Evolutionary conservation across 2,113 vertebrate genomes (phyloP).

Genomic region (Psittacula cyanocephala): DNA sequence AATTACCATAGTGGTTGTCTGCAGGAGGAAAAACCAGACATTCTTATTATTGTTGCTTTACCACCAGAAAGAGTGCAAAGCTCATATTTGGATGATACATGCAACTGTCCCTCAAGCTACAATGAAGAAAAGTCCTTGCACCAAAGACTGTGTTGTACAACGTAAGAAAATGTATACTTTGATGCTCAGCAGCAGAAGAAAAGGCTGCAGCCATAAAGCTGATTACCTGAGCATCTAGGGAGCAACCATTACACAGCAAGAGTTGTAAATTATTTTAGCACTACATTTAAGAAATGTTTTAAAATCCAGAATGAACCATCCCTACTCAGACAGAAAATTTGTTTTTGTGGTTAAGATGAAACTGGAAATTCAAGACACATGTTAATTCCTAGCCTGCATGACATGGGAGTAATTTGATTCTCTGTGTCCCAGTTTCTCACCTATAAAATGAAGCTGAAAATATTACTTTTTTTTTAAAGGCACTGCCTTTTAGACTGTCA

Average conservation of each 20-base stretch:
- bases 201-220: background rate
- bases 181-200: background rate
- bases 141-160: background rate
- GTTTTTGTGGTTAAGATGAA: background rate
- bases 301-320: background rate
- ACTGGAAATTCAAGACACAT: slow-evolving; percentile 33
- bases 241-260: background rate
- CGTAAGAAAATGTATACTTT: background rate
- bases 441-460: slow-evolving; percentile 21
- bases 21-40: background rate
- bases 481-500: background rate
- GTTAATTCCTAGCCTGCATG: slow-evolving; percentile 28
- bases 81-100: background rate
- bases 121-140: background rate
- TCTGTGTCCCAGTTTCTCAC: background rate
- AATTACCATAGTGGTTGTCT: background rate
- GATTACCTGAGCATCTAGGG: background rate
- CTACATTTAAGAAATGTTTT: background rate
- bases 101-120: background rate
- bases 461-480: background rate
- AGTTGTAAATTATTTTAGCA: background rate
- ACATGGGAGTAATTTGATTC: slow-evolving; percentile 9
- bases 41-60: background rate
- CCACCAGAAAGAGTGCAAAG: background rate
- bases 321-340: background rate